These are phyloP conservation scores for Callorhinus ursinus DNA, from an alignment of 2,113 vertebrate genomes.

Conservation along the genomic window DNA sequence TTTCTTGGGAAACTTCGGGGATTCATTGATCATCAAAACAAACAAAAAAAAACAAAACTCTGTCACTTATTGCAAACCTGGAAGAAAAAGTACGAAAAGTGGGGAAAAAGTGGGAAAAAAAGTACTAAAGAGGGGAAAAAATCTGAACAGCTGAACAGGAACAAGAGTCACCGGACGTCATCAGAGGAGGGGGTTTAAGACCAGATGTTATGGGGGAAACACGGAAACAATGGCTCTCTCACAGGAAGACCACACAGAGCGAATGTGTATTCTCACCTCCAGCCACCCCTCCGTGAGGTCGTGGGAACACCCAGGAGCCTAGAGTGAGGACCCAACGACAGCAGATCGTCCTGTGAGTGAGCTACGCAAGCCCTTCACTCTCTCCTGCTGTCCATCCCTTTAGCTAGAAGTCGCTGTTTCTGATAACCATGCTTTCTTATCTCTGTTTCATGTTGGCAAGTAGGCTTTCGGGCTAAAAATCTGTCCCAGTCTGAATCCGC, in stretches of 20 bases:
- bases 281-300: not conserved
- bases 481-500: not conserved
- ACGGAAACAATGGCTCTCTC: not conserved
- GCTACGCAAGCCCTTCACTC: not conserved
- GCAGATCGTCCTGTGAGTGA: not conserved
- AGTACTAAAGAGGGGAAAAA: not conserved
- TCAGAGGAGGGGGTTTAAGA: not conserved
- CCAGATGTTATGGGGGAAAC: not conserved
- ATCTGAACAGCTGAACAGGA: not conserved
- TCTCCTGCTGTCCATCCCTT: not conserved
- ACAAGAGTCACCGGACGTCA: not conserved
- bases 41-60: not conserved
- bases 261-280: not conserved
- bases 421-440: not conserved
- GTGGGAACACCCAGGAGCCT: not conserved
- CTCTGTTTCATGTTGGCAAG: not conserved
- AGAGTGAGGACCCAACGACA: not conserved
- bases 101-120: not conserved
- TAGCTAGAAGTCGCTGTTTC: not conserved
- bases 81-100: not conserved
- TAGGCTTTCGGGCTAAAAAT: not conserved
- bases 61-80: not conserved
- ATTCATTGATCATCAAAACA: not conserved
- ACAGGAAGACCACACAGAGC: not conserved
- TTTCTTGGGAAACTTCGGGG: not conserved